phyloP scores from a whole-genome alignment of 1,140 invertebrate genomes.

The Eurytemora carolleeae region DNA sequence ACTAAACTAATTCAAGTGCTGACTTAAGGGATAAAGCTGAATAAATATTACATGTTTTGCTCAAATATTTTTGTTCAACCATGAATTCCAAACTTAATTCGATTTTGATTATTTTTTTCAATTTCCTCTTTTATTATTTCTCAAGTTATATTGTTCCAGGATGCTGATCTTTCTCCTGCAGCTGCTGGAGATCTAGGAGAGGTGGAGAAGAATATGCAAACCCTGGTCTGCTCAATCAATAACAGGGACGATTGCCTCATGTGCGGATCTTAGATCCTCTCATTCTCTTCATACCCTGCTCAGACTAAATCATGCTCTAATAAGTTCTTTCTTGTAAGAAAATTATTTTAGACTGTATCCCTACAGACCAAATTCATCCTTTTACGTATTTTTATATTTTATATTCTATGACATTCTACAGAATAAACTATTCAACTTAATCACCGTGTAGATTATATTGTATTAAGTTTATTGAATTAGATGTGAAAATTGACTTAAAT shows the following conservation, averaged over 20 bases:
- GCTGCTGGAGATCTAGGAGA: constrained; percentile 14
- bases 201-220: constrained; percentile 42
- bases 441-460: no score
- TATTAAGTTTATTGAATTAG: no score
- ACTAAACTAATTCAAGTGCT: no score
- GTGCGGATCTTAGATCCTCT: constrained; percentile 28
- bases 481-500: no score
- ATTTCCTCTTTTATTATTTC: background rate
- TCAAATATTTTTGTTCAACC: constrained; percentile 12
- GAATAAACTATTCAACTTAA: no score
- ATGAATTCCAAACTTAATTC: constrained; percentile 6
- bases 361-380: no score
- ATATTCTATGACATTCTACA: no score
- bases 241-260: constrained; percentile 76
- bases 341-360: no score
- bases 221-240: constrained; percentile 61
- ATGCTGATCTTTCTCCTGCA: constrained; percentile 20
- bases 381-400: no score
- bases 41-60: background rate
- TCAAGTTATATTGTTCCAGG: constrained; percentile 20
- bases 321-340: no score
- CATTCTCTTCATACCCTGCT: no score
- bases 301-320: no score
- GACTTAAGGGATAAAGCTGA: background rate
- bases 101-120: background rate